A percentile compares a stretch with the other conserved stretches of the same genome.
phyloP scores from a whole-genome alignment of 2,113 vertebrate genomes.

The Calypte anna region DNA sequence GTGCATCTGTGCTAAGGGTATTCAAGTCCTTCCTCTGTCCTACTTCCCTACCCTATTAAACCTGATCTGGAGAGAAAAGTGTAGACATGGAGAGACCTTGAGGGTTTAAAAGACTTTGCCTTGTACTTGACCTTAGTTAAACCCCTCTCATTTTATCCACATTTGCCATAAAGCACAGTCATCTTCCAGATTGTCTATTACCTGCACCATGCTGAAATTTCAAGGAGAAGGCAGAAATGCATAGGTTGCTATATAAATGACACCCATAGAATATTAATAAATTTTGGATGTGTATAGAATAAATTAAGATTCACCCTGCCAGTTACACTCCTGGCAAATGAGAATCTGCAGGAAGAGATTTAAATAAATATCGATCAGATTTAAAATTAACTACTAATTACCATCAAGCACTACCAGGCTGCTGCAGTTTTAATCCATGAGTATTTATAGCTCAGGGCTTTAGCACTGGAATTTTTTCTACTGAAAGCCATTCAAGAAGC shows the following conservation, averaged over 20 bases:
- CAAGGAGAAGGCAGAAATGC: neutral
- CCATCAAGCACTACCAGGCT: slow-evolving; percentile 18
- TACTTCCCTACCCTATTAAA: neutral
- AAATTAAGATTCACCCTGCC: neutral
- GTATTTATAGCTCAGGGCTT: slow-evolving; percentile 50
- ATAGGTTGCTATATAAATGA: neutral
- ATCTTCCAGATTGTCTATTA: neutral
- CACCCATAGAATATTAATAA: neutral
- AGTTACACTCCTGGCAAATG: neutral
- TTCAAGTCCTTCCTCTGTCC: neutral
- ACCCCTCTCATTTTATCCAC: neutral
- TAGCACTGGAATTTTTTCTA: neutral
- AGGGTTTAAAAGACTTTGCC: neutral
- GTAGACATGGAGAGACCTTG: neutral
- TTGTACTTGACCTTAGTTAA: neutral
- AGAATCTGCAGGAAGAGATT: neutral
- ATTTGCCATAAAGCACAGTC: neutral
- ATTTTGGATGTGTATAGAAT: neutral
- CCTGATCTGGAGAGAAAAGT: neutral
- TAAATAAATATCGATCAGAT: slow-evolving; percentile 28
- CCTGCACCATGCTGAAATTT: neutral
- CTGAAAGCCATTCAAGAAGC: slow-evolving; percentile 19
- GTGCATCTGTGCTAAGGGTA: neutral
- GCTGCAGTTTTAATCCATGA: slow-evolving; percentile 22
- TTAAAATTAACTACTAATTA: slow-evolving; percentile 44